Conservation (phyloP, 2,113 vertebrate genomes). For the Aramus guarauna region DNA sequence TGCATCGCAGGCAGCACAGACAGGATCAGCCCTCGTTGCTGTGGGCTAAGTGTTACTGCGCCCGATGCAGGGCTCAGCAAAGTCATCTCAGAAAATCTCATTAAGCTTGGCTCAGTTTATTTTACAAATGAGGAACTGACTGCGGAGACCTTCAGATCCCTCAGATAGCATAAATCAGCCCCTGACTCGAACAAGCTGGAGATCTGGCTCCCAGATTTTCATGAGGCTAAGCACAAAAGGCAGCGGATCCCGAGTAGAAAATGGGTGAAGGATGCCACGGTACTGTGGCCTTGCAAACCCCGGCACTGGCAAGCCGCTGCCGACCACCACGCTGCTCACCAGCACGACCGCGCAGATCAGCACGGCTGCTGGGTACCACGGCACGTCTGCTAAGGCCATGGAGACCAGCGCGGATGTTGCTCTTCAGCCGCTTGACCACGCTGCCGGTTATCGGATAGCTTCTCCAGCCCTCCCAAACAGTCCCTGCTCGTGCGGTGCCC, state of each 20-base stretch:
- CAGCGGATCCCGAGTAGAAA: background rate
- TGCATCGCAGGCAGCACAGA: background rate
- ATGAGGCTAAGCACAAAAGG: background rate
- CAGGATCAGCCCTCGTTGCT: background rate
- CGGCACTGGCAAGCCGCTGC: background rate
- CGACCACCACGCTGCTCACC: background rate
- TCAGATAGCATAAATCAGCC: background rate
- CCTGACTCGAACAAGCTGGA: background rate
- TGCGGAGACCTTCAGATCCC: background rate
- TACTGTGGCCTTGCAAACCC: fast-evolving
- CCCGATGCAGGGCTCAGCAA: background rate
- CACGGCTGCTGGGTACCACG: background rate
- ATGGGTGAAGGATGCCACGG: background rate
- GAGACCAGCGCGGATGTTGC: fast-evolving
- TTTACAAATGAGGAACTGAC: conserved; percentile 1
- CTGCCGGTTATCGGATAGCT: background rate
- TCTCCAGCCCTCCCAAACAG: fast-evolving
- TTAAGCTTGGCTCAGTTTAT: background rate
- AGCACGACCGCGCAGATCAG: fast-evolving
- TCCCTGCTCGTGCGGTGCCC: fast-evolving
- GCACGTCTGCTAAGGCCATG: background rate
- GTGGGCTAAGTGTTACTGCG: fast-evolving
- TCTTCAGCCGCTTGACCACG: background rate
- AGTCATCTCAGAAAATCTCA: background rate
- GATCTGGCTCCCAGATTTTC: background rate